Percentiles rank a stretch among this genome's conserved stretches.
Conservation (phyloP, 2,888 invertebrate species). For the Heteromurus nitidus region DNA sequence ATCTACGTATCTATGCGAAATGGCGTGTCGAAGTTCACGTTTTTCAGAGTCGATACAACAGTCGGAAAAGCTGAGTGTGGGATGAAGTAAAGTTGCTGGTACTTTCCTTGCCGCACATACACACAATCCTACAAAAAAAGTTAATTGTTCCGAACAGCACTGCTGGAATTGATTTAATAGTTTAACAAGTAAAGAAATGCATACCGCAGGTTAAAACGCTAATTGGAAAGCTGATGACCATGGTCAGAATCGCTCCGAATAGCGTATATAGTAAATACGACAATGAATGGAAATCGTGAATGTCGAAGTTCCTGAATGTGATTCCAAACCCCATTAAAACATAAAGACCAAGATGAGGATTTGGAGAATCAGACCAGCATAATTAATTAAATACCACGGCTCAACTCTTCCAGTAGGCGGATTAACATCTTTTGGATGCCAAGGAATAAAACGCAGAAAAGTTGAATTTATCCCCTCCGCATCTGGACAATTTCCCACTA, state of each 20-base stretch:
- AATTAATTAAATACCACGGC: too few species aligned
- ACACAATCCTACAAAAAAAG: constrained; percentile 57
- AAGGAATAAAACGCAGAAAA: constrained; percentile 29
- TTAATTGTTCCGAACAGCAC: too few species aligned
- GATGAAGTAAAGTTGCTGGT: constrained; percentile 34
- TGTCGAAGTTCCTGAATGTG: too few species aligned
- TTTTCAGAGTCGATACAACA: constrained; percentile 52
- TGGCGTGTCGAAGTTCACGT: constrained; percentile 34
- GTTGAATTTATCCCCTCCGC: constrained; percentile 3
- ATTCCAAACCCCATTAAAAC: too few species aligned
- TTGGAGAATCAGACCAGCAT: too few species aligned
- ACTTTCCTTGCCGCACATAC: constrained; percentile 37
- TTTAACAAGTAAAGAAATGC: not conserved
- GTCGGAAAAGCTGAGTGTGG: constrained; percentile 34
- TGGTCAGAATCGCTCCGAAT: constrained; percentile 40
- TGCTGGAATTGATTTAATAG: too few species aligned
- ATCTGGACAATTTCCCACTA: constrained; percentile 47
- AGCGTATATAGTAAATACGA: constrained; percentile 59
- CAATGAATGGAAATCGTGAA: constrained; percentile 16
- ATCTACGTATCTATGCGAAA: constrained; percentile 54
- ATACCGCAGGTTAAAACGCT: constrained; percentile 65
- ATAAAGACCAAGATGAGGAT: too few species aligned
- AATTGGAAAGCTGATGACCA: constrained; percentile 31
- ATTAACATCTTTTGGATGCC: constrained; percentile 47
- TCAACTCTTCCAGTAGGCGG: too few species aligned